These are phyloP conservation scores for Harpalus rubripes DNA, from an alignment of 2,888 invertebrate genomes.

Conservation along the genomic window DNA sequence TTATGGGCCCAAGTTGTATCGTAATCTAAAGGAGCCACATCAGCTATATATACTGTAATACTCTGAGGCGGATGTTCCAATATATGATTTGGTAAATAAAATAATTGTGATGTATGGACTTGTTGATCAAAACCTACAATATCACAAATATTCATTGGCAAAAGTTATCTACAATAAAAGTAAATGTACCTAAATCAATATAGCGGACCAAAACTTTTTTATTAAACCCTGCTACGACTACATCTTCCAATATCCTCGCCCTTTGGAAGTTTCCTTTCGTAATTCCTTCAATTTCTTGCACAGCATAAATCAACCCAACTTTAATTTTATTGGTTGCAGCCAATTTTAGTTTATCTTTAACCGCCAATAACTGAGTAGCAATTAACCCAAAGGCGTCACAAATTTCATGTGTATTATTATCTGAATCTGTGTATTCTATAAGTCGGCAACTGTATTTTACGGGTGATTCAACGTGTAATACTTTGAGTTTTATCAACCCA, in stretches of 20 bases:
- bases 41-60: conserved; percentile 70
- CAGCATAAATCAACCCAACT: conserved; percentile 81
- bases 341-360: not conserved
- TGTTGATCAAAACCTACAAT: conserved; percentile 77
- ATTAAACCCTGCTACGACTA: conserved; percentile 72
- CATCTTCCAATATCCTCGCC: conserved; percentile 80
- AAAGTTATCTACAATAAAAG: too few relatives aligned
- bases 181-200: conserved; percentile 44
- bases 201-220: conserved; percentile 64
- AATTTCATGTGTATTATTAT: conserved; percentile 69
- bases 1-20: conserved; percentile 71
- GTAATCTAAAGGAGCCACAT: conserved; percentile 73
- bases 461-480: conserved; percentile 81
- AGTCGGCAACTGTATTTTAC: conserved; percentile 82
- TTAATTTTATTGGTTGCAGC: conserved; percentile 69
- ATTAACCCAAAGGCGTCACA: conserved; percentile 71
- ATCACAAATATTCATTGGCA: too few relatives aligned
- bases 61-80: conserved; percentile 77
- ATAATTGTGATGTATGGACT: conserved; percentile 77
- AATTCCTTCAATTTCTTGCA: conserved; percentile 77
- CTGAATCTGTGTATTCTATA: conserved; percentile 75
- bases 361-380: conserved; percentile 68
- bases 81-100: conserved; percentile 79
- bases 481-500: conserved; percentile 81
- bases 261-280: conserved; percentile 77